Conservation (phyloP, 2,888 invertebrate genomes). For the Argyresthia goedartella region DNA sequence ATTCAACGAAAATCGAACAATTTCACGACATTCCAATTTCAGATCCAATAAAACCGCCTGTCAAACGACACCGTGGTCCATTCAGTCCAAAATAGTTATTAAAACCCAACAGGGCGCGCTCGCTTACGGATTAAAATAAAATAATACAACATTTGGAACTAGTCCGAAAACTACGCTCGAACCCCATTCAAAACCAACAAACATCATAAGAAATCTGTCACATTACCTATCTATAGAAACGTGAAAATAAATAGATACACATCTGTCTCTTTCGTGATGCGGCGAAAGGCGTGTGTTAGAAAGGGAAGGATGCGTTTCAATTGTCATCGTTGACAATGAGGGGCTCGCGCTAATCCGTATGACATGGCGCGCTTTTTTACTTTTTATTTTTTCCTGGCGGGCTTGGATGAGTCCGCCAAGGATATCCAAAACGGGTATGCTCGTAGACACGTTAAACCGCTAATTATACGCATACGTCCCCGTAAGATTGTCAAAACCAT, state of each 20-base stretch:
- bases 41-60: not conserved
- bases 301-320: slow-evolving; percentile 50
- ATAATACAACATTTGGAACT: slow-evolving; percentile 50
- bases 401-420: slow-evolving; percentile 6
- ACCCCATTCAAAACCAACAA: slow-evolving; percentile 51
- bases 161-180: slow-evolving; percentile 21
- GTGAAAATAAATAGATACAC: slow-evolving; percentile 55
- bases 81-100: not conserved
- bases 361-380: slow-evolving; percentile 49
- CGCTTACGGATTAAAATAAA: slow-evolving; percentile 56
- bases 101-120: slow-evolving; percentile 14
- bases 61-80: not conserved
- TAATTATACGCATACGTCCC: too few relatives aligned
- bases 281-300: slow-evolving; percentile 23
- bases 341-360: slow-evolving; percentile 54
- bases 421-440: too few relatives aligned
- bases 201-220: slow-evolving; percentile 66
- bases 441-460: too few relatives aligned
- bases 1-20: not conserved
- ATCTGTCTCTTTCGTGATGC: slow-evolving; percentile 33
- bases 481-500: too few relatives aligned
- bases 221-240: slow-evolving; percentile 56
- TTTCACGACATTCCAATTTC: slow-evolving; percentile 1
- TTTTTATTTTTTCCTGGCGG: slow-evolving; percentile 25
- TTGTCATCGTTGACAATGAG: slow-evolving; percentile 58